These are phyloP conservation scores for Ceyx melanurus DNA, from an alignment of 2,113 vertebrate species.

Conservation along the genomic window DNA sequence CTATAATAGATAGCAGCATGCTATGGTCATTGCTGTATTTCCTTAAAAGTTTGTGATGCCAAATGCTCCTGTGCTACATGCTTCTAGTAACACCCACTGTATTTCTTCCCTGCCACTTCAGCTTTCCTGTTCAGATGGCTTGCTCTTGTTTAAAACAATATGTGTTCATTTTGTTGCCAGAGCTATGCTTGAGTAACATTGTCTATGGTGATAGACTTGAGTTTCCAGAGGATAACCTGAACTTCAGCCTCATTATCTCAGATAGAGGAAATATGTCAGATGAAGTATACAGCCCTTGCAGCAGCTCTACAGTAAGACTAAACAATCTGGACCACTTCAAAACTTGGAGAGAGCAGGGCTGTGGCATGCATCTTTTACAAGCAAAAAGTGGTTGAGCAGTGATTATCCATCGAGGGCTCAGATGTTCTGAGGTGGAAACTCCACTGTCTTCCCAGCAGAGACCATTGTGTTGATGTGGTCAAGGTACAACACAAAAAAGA, in stretches of 20 bases:
- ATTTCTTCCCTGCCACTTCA: neutral
- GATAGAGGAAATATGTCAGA: neutral
- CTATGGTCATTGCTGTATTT: neutral
- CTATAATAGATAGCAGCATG: neutral
- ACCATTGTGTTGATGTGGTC: neutral
- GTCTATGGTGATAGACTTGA: neutral
- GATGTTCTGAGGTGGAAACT: neutral
- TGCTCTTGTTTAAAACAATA: neutral
- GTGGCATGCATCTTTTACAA: neutral
- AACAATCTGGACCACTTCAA: neutral
- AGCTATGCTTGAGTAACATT: neutral
- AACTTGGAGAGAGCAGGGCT: neutral
- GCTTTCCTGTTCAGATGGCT: neutral
- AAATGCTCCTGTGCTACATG: neutral
- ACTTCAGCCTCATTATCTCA: conserved; percentile 2
- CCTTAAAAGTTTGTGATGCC: neutral
- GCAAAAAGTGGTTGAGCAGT: neutral
- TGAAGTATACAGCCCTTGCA: rapidly evolving
- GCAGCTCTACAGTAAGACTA: neutral
- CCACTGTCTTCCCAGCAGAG: neutral
- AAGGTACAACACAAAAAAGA: neutral
- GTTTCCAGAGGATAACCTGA: conserved; percentile 11
- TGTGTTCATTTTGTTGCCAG: neutral
- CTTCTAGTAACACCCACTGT: neutral
- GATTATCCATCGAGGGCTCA: rapidly evolving